Evolutionary conservation across 2,888 invertebrate species (phyloP), one percentile per base, ranked within the genome.

Genomic region (Protonemura montana): DNA sequence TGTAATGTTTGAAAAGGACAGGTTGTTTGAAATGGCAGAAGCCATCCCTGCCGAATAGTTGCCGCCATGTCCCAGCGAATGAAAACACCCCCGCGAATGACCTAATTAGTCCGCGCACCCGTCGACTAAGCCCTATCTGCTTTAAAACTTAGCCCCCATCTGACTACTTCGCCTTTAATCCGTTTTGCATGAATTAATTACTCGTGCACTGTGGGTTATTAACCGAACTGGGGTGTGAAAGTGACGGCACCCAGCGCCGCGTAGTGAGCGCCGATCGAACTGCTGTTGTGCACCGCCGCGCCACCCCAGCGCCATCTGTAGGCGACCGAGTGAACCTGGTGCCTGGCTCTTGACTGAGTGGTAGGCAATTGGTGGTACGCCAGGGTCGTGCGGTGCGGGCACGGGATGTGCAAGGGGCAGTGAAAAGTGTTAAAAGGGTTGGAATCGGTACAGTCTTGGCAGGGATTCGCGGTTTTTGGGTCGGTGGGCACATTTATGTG

Each of bases 181-280:
- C 78, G 10, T 7, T 78, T 78, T 27, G 28, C 28, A 27, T 26
- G 78, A 27, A 28, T 78, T 78, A 78, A 78, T 78, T 78, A 78
- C 78, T 78, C n/a, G 27, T 2, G 2, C 5, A 3, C 21, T 5
- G 78, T 27, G 26, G 59, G 59, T 59, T 59, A 59, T 59, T 59
- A 59, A 59, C 59, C 59, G 59, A 7, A 7, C 21, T 2, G 59
- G 59, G 59, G 59, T 59, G 59, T 59, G 6, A 59, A 13, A 59
- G 35, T 85, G 82, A 30, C 5, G n/a, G 25, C 41, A 59, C 59
- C 81, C 87, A 87, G 87, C 87, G 85, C 87, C 35, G 85, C 35
- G 28, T 29, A n/a, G 42, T 2, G 76, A 27, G 84, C 35, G 84
- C 25, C 41, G 84, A 25, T n/a, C 26, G 42, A 42, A n/a, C 76